These are phyloP conservation scores for Pseudorectes ferrugineus DNA, from an alignment of 2,113 vertebrate species.

Conservation along the genomic window DNA sequence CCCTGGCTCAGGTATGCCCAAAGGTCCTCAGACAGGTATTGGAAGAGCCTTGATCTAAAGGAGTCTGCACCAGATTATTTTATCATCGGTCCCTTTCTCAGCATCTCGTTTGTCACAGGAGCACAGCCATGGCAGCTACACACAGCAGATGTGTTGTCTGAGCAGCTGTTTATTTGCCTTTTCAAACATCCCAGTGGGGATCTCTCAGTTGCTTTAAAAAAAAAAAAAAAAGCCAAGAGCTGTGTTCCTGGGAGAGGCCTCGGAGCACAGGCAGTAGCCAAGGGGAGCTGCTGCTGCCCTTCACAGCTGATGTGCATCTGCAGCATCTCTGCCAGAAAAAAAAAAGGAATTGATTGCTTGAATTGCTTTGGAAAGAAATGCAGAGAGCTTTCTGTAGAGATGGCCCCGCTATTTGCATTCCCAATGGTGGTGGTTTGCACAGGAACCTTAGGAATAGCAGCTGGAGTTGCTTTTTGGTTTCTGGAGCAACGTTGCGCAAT, in stretches of 20 bases:
- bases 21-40: background rate
- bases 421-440: background rate
- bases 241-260: background rate
- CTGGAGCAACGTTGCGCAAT: background rate
- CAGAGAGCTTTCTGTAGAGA: background rate
- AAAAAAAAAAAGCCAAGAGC: background rate
- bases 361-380: background rate
- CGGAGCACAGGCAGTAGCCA: fast-evolving
- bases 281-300: background rate
- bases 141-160: background rate
- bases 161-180: background rate
- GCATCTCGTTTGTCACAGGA: background rate
- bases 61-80: background rate
- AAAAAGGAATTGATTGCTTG: background rate
- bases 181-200: background rate
- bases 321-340: background rate
- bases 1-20: background rate
- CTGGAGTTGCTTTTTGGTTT: background rate
- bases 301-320: background rate
- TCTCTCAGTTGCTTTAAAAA: background rate
- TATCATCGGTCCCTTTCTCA: fast-evolving
- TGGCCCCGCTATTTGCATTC: background rate
- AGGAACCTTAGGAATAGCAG: background rate
- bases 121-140: background rate
- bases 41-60: background rate